Evolutionary conservation across 1,140 invertebrate genomes (phyloP), one percentile per base, ranked within the genome.

Genomic region (Drosophila rhopaloa): DNA sequence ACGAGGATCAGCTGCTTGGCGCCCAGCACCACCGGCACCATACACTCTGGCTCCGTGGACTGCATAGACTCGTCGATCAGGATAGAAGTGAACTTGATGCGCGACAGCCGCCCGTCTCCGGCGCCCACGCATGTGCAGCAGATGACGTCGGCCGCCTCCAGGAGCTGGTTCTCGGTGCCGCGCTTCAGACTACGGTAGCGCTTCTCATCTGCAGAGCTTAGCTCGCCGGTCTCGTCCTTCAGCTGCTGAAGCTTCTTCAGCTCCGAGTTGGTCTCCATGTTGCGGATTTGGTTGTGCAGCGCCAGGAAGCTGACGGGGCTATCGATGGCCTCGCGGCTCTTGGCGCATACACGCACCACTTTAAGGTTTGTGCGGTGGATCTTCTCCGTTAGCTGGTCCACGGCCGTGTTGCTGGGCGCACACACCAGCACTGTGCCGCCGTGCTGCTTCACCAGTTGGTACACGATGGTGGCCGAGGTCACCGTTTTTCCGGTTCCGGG

Each of bases 121-220:
- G 99, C 98, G 40, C 98, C 98, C 0, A 99, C 98, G 93, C 99
- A 99, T 0, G 99, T 99, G 85, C 98, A 99, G 84, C 99, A 99
- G 54, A 99, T 98, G 0, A 99, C 99, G 93, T 99, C 99, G 14
- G 99, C 99, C 13, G 97, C 97, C 85, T 98, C 97, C 2, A 99
- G 93, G 1, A 99, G 93, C 74, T 99, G 97, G 67, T 97, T 96
- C 91, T 99, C 99, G 19, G 98, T 96, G 8, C 96, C 95, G 79
- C 98, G 97, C 79, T 99, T 99, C 71, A 99, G 92, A 35, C 96
- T 95, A 13, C 98, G 94, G 90, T 99, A 99, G 5, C 98, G 94
- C 74, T 99, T 97, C 92, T 99, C 98, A 93, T 99, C 99, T 0
- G 96, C 95, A 0, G 96, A 96, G 4, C 97, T 98, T 44, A 99